Evolutionary conservation across 2,888 invertebrate genomes (phyloP).

Genomic region (Brenthis hecate): DNA sequence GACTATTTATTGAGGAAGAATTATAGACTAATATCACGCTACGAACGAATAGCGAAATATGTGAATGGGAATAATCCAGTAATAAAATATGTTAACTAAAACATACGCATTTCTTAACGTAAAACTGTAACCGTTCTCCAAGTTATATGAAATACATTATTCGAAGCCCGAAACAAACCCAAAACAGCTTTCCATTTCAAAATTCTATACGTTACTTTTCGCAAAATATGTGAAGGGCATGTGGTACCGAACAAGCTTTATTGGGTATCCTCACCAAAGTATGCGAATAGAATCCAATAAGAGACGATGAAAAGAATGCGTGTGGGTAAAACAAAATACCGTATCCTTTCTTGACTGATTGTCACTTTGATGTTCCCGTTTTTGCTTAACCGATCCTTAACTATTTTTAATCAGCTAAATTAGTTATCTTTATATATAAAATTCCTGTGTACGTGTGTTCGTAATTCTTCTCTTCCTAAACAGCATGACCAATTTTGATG

Average conservation of each 20-base stretch:
- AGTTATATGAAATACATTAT: background rate
- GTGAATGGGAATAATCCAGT: too few species aligned
- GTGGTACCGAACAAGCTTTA: slow-evolving; percentile 73
- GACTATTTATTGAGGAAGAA: too few species aligned
- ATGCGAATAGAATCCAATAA: slow-evolving; percentile 77
- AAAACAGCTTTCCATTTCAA: slow-evolving; percentile 67
- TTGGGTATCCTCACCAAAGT: slow-evolving; percentile 74
- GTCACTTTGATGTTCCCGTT: slow-evolving; percentile 51
- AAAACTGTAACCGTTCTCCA: too few species aligned
- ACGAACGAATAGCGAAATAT: too few species aligned
- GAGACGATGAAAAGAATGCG: slow-evolving; percentile 72
- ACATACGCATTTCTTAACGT: too few species aligned
- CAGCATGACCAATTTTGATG: too few species aligned
- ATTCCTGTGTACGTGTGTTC: too few species aligned
- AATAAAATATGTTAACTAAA: too few species aligned
- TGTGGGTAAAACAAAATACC: slow-evolving; percentile 57
- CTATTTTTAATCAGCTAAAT: background rate
- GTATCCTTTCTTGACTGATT: slow-evolving; percentile 55
- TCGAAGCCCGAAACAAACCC: slow-evolving; percentile 42
- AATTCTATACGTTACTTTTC: slow-evolving; percentile 70
- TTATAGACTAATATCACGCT: too few species aligned
- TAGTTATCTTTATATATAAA: background rate
- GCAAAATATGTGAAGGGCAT: slow-evolving; percentile 69
- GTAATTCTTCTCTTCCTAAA: too few species aligned
- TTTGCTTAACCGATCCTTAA: slow-evolving; percentile 31